Evolutionary conservation across 2,797 vertebrate species (phyloP).

Genomic region (Acrossocheilus wenchowensis): DNA sequence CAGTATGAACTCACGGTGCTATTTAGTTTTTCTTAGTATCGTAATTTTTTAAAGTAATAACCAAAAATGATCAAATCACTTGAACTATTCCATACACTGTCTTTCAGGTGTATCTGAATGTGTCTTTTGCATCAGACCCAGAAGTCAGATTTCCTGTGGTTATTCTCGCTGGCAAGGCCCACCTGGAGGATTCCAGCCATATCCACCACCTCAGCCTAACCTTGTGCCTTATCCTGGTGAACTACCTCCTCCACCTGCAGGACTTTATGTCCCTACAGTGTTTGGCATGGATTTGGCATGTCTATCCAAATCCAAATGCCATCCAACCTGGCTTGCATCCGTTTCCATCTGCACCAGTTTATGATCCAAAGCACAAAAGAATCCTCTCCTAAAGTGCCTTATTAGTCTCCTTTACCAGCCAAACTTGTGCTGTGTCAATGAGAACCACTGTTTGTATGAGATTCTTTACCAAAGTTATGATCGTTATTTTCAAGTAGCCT

Average conservation of each 20-base stretch:
- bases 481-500: neutral
- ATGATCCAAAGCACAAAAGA: slow-evolving; percentile 1
- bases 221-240: slow-evolving; percentile 23
- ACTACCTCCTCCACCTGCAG: slow-evolving; percentile 43
- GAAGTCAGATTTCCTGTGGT: neutral
- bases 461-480: no score
- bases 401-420: slow-evolving; percentile 13
- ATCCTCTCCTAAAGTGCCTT: slow-evolving; percentile 26
- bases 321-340: slow-evolving; percentile 15
- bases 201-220: slow-evolving; percentile 4
- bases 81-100: slow-evolving; percentile 16
- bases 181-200: neutral
- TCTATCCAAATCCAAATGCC: slow-evolving; percentile 17
- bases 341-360: slow-evolving; percentile 14
- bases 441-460: neutral
- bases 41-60: no score
- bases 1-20: no score
- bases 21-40: no score
- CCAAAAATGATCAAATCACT: slow-evolving; percentile 18
- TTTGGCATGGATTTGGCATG: no score
- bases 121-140: slow-evolving; percentile 48
- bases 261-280: slow-evolving; percentile 41
- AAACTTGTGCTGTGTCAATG: neutral
- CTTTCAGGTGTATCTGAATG: slow-evolving; percentile 54
- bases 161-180: slow-evolving; percentile 28